phyloP scores from a whole-genome alignment of 1,140 invertebrate species.

The Ostrea edulis region DNA sequence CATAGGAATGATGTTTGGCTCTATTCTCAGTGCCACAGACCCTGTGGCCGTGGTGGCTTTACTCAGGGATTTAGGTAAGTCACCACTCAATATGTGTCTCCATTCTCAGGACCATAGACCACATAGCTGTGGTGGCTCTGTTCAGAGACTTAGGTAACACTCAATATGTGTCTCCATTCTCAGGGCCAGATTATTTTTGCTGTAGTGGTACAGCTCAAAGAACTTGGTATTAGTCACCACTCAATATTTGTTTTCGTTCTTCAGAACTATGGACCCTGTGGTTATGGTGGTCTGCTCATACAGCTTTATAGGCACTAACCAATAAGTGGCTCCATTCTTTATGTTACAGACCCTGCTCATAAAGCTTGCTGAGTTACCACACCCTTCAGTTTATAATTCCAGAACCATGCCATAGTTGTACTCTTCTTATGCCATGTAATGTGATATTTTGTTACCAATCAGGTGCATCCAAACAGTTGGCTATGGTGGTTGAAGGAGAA shows the following conservation, averaged over 20 bases:
- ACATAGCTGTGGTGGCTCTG: conserved; percentile 80
- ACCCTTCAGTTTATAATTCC: background rate
- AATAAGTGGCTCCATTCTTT: conserved; percentile 79
- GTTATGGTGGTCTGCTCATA: conserved; percentile 79
- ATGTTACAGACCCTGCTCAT: conserved; percentile 80
- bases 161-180: conserved; percentile 79
- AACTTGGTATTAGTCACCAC: conserved; percentile 71
- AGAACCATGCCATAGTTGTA: background rate
- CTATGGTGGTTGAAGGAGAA: conserved; percentile 80
- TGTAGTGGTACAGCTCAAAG: conserved; percentile 79
- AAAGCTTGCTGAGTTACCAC: conserved; percentile 73
- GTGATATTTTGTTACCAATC: background rate
- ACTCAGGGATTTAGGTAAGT: conserved; percentile 77
- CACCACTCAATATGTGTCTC: conserved; percentile 75
- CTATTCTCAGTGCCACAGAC: conserved; percentile 80
- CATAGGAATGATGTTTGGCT: conserved; percentile 78
- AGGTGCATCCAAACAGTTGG: conserved; percentile 78
- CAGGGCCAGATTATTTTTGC: conserved; percentile 80
- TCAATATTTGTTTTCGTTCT: conserved; percentile 78
- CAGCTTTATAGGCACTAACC: conserved; percentile 72
- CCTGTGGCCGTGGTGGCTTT: conserved; percentile 80
- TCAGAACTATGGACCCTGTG: conserved; percentile 80
- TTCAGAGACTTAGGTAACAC: conserved; percentile 77
- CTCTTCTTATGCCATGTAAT: background rate
- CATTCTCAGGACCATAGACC: conserved; percentile 80